Evolutionary conservation across 2,888 invertebrate genomes (phyloP).

Genomic region (Drosophila neotestacea): DNA sequence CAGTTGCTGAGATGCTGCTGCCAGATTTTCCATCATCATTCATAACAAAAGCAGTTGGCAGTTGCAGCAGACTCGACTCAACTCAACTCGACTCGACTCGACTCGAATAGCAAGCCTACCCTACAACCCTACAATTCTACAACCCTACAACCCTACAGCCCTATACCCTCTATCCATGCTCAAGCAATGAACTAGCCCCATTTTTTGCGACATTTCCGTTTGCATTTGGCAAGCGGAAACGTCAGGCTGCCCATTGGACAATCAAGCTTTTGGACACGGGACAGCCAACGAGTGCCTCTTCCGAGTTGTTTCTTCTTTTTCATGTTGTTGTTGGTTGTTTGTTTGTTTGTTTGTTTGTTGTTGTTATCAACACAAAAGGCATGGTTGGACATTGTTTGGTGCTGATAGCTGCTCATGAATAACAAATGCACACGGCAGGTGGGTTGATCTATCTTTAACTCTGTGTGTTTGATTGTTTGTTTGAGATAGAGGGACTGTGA

Average conservation of each 20-base stretch:
- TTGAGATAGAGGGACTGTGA: slow-evolving; percentile 13
- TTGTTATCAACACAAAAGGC: slow-evolving; percentile 62
- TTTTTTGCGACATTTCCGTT: slow-evolving; percentile 74
- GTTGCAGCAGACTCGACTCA: slow-evolving; percentile 64
- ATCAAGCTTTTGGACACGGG: slow-evolving; percentile 61
- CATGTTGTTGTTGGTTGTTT: slow-evolving; percentile 18
- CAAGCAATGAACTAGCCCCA: slow-evolving; percentile 54
- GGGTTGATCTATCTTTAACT: slow-evolving; percentile 34
- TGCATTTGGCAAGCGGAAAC: slow-evolving; percentile 79
- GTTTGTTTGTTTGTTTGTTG: slow-evolving; percentile 27
- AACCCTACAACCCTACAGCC: neutral
- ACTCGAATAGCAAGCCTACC: neutral
- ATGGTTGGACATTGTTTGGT: slow-evolving; percentile 71
- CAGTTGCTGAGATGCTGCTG: slow-evolving; percentile 72
- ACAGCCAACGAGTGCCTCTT: slow-evolving; percentile 24
- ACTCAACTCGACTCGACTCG: slow-evolving; percentile 6
- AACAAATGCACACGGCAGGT: slow-evolving; percentile 76
- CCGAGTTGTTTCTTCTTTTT: slow-evolving; percentile 26
- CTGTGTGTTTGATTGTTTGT: neutral
- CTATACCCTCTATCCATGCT: neutral
- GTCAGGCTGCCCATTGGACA: slow-evolving; percentile 73
- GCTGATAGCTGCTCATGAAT: slow-evolving; percentile 78
- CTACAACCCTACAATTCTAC: slow-evolving; percentile 9
- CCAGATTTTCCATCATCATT: slow-evolving; percentile 80
- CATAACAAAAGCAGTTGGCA: slow-evolving; percentile 81